phyloP scores from a whole-genome alignment of 1,140 invertebrate species.

The Anoplophora glabripennis region DNA sequence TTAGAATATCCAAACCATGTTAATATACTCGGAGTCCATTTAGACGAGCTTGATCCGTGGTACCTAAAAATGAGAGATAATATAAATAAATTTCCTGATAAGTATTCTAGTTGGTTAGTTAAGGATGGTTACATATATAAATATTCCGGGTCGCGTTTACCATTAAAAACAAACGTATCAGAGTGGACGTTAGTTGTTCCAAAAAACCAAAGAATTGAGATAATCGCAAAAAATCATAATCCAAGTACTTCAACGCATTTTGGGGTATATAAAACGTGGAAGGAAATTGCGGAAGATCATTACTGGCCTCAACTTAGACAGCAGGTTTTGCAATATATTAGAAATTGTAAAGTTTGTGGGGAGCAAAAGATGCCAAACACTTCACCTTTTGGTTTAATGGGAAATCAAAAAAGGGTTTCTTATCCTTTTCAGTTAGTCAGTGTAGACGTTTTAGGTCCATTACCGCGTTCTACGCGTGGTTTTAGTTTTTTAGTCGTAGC shows the following conservation, averaged over 20 bases:
- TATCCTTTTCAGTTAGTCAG: too few relatives aligned
- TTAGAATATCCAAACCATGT: neutral
- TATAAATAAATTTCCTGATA: constrained; percentile 6
- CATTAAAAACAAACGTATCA: neutral
- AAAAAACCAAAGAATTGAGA: neutral
- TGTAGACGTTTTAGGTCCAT: too few relatives aligned
- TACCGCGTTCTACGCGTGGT: too few relatives aligned
- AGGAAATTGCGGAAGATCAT: constrained; percentile 8
- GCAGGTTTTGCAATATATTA: constrained; percentile 8
- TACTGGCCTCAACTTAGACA: constrained; percentile 19
- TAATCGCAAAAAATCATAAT: too few relatives aligned
- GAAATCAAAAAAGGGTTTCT: too few relatives aligned
- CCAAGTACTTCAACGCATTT: constrained; percentile 8
- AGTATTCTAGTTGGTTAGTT: constrained; percentile 9
- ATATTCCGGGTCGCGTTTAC: neutral
- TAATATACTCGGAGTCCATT: neutral
- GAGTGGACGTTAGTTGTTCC: constrained; percentile 11
- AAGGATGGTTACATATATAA: constrained; percentile 9
- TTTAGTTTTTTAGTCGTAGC: too few relatives aligned
- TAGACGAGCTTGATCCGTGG: constrained; percentile 11
- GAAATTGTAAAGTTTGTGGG: constrained; percentile 5
- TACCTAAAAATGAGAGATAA: constrained; percentile 10
- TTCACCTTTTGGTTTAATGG: too few relatives aligned
- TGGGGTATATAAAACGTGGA: constrained; percentile 13
- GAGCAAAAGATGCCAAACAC: too few relatives aligned